Base-by-base conservation (phyloP, 2,113 vertebrate species). In the Paramisgurnus dabryanus region DNA sequence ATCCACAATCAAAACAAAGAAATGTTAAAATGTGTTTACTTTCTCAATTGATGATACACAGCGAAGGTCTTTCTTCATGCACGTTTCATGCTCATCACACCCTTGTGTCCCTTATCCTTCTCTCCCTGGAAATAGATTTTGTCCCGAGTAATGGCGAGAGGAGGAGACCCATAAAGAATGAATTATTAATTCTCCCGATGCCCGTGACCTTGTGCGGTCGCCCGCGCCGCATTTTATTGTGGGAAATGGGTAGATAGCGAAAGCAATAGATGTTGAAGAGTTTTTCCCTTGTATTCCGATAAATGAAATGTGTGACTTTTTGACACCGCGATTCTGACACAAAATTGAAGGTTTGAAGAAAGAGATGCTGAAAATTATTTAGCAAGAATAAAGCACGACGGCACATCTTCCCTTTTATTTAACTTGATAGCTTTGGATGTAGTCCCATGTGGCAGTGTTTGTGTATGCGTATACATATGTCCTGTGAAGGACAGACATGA, bases 161-260 rank as follows among this genome's bases (percentile, higher is more conserved):
- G 60, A 75, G 50, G 71, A 82, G 70, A 55, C 49, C n/a, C 58
- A 69, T 79, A 82, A 80, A 87, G 85, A 84, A 85, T 89, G 86
- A 91, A 90, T 90, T 92, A 90, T 92, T 87, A 88, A 91, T 88
- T 86, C 76, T 74, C 83, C 83, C 81, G 15, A 83, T 83, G 83
- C 83, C 85, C 53, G 74, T 74, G 86, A 89, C 87, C 86, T 87
- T 82, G 78, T 87, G 89, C 89, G 91, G 89, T 90, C 86, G 86
- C 80, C 70, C 45, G 76, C 75, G 81, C 41, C 6, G n/a, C 68
- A 84, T 86, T 90, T 82, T 85, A 86, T 88, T 88, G 87, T 85
- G 84, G 87, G 83, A 88, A 87, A 88, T 81, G 55, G 83, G 80
- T 81, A 80, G 83, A 83, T 82, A 49, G 88, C 82, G 67, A 76